phyloP scores from a whole-genome alignment of 2,797 vertebrate genomes.

The Ara ararauna region DNA sequence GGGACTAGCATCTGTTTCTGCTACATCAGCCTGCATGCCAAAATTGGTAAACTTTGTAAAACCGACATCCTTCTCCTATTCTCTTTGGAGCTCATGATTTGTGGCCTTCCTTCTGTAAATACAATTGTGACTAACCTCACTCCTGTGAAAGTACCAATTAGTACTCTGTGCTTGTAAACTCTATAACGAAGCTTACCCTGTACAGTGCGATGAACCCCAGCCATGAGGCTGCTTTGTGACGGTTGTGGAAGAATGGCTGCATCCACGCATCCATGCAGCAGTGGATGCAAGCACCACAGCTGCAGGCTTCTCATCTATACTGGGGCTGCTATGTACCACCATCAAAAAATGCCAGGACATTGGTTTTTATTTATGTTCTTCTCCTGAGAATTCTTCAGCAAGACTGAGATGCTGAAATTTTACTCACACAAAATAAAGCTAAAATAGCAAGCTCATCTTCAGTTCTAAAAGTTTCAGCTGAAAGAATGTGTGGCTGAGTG shows the following conservation, averaged over 20 bases:
- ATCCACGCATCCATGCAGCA: not conserved
- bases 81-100: not conserved
- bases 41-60: not conserved
- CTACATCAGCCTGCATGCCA: not conserved
- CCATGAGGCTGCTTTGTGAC: not conserved
- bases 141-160: not conserved
- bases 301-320: not conserved
- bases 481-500: not conserved
- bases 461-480: not conserved
- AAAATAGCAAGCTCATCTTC: not conserved
- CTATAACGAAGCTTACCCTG: not conserved
- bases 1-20: not conserved
- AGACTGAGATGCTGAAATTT: not conserved
- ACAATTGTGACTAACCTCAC: not conserved
- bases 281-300: not conserved
- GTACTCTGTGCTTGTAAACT: not conserved
- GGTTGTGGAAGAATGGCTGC: not conserved
- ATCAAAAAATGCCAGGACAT: not conserved
- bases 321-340: not conserved
- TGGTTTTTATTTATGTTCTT: not conserved
- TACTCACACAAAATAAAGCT: not conserved
- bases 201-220: not conserved
- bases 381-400: not conserved
- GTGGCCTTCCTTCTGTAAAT: not conserved
- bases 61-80: not conserved